Conservation (phyloP, 2,113 vertebrate genomes). For the Chunga burmeisteri region DNA sequence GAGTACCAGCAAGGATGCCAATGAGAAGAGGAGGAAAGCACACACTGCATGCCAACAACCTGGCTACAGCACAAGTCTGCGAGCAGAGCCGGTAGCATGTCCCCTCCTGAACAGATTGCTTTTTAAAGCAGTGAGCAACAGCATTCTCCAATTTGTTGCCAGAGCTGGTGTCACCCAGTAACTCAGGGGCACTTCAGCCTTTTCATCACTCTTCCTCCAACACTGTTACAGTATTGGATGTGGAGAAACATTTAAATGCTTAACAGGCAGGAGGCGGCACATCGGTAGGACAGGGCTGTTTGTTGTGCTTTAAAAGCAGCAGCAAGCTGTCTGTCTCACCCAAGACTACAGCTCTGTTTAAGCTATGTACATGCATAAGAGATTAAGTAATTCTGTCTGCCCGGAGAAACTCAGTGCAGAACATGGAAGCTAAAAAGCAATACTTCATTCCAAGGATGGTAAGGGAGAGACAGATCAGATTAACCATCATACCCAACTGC, state of each 20-base stretch:
- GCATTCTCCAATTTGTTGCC: not conserved
- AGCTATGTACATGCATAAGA: accelerated
- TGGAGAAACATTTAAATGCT: not conserved
- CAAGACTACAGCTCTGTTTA: not conserved
- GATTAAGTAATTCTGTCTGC: not conserved
- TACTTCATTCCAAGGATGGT: not conserved
- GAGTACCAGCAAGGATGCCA: not conserved
- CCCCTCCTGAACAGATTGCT: not conserved
- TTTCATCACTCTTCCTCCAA: not conserved
- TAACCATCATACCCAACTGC: not conserved
- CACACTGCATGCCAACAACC: not conserved
- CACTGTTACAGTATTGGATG: not conserved
- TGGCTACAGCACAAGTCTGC: not conserved
- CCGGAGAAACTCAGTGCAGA: not conserved
- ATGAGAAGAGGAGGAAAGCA: not conserved
- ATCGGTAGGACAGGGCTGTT: not conserved
- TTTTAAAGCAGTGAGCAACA: not conserved
- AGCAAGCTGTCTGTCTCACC: not conserved
- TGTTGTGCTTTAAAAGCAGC: not conserved
- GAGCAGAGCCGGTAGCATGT: accelerated
- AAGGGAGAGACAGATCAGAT: not conserved
- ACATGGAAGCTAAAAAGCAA: not conserved
- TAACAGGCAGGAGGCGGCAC: not conserved
- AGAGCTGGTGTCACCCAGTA: not conserved
- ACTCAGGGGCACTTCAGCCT: not conserved